A percentile compares a stretch with the other conserved stretches of the same genome.
Conservation (phyloP, 2,888 invertebrate species). For the Trissoscelio sp. region DNA sequence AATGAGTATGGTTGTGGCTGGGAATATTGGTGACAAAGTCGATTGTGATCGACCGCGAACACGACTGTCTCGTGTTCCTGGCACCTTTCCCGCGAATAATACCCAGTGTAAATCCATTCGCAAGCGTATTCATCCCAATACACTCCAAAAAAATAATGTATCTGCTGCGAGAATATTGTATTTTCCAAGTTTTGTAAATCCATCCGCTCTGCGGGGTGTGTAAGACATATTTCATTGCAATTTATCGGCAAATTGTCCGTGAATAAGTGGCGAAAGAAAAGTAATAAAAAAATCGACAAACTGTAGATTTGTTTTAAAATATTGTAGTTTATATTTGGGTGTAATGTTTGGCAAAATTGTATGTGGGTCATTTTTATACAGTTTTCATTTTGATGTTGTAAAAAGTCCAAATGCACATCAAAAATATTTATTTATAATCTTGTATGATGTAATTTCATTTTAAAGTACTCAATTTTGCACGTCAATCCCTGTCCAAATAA, state of each 20-base stretch:
- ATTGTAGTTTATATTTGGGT: no score
- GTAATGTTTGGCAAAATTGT: no score
- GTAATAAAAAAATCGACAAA: not conserved
- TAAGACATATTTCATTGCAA: not conserved
- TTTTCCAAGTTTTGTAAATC: not conserved
- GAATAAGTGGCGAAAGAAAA: not conserved
- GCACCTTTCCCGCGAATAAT: constrained; percentile 62
- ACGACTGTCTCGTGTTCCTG: constrained; percentile 57
- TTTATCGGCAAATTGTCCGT: not conserved
- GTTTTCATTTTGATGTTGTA: no score
- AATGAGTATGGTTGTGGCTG: constrained; percentile 32
- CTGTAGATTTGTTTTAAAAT: no score
- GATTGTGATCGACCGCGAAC: constrained; percentile 67
- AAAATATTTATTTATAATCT: no score
- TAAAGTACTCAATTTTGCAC: no score
- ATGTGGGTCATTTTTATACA: no score
- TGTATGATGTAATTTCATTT: no score
- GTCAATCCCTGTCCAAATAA: no score
- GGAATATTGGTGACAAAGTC: constrained; percentile 63
- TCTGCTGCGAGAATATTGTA: not conserved
- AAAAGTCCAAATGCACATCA: no score
- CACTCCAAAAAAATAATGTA: not conserved
- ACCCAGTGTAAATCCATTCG: constrained; percentile 47
- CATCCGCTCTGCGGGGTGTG: not conserved
- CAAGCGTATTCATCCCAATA: constrained; percentile 20